These are phyloP conservation scores for Solenopsis fugax DNA, from an alignment of 1,140 invertebrate species.

Conservation along the genomic window DNA sequence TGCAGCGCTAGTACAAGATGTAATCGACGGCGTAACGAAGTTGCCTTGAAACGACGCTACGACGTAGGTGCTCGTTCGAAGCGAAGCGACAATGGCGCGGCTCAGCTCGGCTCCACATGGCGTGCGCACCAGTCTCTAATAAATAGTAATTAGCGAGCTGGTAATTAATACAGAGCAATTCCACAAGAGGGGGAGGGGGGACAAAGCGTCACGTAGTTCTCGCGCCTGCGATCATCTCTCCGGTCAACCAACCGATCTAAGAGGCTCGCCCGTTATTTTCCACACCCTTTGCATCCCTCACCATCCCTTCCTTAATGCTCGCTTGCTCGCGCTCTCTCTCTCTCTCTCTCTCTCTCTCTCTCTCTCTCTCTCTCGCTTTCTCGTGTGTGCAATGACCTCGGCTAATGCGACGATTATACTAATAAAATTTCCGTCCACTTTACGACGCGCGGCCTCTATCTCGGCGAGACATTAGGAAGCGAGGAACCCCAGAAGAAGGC, in stretches of 20 bases:
- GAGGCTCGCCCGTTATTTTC: neutral
- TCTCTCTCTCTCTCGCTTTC: no score
- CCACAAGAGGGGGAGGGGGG: neutral
- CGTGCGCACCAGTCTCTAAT: constrained; percentile 69
- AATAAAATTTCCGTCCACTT: constrained; percentile 79
- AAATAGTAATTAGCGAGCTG: constrained; percentile 76
- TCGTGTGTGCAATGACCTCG: constrained; percentile 39
- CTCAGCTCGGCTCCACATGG: constrained; percentile 19
- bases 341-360: neutral
- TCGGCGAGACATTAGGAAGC: constrained; percentile 65
- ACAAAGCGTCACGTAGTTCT: constrained; percentile 22
- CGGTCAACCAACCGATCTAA: constrained; percentile 22
- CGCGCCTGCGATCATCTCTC: constrained; percentile 10
- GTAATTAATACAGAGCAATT: constrained; percentile 75
- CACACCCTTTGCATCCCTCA: constrained; percentile 1
- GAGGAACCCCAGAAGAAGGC: constrained; percentile 73
- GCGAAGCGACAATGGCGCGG: constrained; percentile 46
- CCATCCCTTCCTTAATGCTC: no score
- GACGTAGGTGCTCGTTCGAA: constrained; percentile 33
- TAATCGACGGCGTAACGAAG: constrained; percentile 58
- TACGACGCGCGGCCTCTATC: constrained; percentile 48
- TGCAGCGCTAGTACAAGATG: constrained; percentile 20
- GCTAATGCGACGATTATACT: constrained; percentile 71
- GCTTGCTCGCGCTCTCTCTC: no score
- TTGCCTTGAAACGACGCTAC: constrained; percentile 24